Base-by-base conservation (phyloP, 2,888 invertebrate species). In the Latrodectus elegans region DNA sequence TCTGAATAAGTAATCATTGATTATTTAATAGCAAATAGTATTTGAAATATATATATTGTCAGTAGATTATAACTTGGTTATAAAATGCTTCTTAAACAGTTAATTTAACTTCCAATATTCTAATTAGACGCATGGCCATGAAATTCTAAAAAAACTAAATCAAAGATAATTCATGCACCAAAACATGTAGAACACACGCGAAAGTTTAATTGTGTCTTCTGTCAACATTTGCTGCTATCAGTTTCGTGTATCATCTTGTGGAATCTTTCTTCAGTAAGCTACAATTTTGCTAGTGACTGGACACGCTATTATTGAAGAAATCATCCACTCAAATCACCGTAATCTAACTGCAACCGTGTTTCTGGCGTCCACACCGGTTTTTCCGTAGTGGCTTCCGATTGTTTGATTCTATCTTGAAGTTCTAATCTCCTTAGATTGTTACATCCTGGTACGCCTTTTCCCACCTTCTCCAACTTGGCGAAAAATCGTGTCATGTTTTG, bases 161-260 rank as follows among this genome's bases (percentile, higher is more conserved):
- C 52, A 52, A 64, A 73, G 73, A 81, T 81, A 76, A 49, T 81
- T 53, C 71, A 80, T 64, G 72, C 81, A 81, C 73, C 64, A 52
- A 80, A 55, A 22, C 64, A 81, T 81, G 67, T 73, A 64, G 81
- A 67, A 67, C 73, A 73, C 81, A 81, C 81, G 81, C 81, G 64
- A 52, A 67, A 67, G 51, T 22, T 68, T 52, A 65, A 15, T 14
- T 51, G 15, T 68, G 68, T 15, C 22, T 22, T 68, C n/a, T 17
- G 52, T 52, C 77, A 73, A 11, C 51, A 49, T n/a, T 52, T 73
- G 26, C 72, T 26, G 22, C n/a, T 73, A 81, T 81, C 52, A 14
- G 11, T 55, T 55, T 55, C 55, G 55, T 55, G 55, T 15, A 55
- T 55, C 55, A 14, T 14, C 15, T 55, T 11, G 55, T 55, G 15